Conservation (phyloP, 1,140 invertebrate genomes). For the Sycophila sp. region DNA sequence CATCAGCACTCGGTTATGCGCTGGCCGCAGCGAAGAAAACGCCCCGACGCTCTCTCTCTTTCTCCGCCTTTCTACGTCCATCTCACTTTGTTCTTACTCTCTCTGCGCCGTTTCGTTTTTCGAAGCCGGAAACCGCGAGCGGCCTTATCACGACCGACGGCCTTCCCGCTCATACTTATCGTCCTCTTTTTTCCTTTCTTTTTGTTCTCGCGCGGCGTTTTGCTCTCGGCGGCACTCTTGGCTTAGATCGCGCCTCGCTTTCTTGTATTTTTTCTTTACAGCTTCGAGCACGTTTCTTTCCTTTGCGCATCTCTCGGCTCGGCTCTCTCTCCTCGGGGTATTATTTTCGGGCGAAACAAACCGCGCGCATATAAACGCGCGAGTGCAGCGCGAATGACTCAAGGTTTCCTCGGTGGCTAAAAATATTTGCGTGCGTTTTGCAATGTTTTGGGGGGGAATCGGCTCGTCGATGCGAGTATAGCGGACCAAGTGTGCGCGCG, state of each 20-base stretch:
- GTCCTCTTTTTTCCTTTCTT: neutral
- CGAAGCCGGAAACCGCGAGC: neutral
- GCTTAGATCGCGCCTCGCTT: neutral
- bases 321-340: no score
- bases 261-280: neutral
- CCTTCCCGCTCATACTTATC: neutral
- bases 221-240: neutral
- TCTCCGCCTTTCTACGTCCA: neutral
- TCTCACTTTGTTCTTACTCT: neutral
- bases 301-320: neutral
- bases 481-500: no score
- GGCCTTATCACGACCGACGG: no score
- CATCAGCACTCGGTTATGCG: conserved; percentile 23
- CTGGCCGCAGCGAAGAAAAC: neutral
- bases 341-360: no score
- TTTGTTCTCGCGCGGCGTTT: neutral
- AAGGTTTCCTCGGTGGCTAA: no score
- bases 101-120: neutral
- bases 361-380: neutral
- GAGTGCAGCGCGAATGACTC: neutral
- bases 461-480: conserved; percentile 5
- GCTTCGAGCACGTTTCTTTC: no score
- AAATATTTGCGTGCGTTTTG: conserved; percentile 22
- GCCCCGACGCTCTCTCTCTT: neutral
- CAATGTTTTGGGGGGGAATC: conserved; percentile 35